Conservation (phyloP, 2,797 vertebrate genomes). For the Otolemur crassicaudatus region DNA sequence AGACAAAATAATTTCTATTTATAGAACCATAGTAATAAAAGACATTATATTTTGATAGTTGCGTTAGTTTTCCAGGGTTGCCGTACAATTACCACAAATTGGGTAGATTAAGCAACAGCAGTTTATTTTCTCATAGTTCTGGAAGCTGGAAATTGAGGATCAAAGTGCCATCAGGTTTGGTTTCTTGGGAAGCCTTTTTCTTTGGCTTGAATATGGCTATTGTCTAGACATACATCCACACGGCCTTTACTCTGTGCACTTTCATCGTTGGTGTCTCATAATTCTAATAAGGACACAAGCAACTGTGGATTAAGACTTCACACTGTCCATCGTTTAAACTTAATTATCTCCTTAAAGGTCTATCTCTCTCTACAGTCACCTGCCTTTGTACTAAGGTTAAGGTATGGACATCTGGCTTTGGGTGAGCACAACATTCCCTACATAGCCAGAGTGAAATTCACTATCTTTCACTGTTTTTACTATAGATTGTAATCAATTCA, state of each 20-base stretch:
- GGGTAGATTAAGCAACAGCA: neutral
- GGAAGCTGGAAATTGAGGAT: neutral
- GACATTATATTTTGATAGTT: neutral
- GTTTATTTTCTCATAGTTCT: neutral
- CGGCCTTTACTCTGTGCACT: neutral
- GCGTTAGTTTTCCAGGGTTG: neutral
- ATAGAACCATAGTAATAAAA: neutral
- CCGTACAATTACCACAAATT: neutral
- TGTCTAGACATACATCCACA: neutral
- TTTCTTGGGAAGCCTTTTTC: neutral
- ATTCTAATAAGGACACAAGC: neutral
- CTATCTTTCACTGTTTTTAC: neutral
- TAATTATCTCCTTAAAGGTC: neutral
- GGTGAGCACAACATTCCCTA: neutral
- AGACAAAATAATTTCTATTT: neutral
- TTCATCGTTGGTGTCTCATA: neutral
- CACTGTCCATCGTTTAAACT: neutral
- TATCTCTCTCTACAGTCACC: neutral
- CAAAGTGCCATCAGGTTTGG: neutral
- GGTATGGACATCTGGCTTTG: neutral
- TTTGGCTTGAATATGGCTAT: neutral
- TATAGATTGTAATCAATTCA: neutral
- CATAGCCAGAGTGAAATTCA: neutral
- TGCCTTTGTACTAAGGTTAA: neutral
- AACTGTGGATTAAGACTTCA: neutral